A percentile compares a stretch with the other conserved stretches of the same genome.
phyloP scores from a whole-genome alignment of 2,113 vertebrate genomes.

The Illadopsis cleaveri region DNA sequence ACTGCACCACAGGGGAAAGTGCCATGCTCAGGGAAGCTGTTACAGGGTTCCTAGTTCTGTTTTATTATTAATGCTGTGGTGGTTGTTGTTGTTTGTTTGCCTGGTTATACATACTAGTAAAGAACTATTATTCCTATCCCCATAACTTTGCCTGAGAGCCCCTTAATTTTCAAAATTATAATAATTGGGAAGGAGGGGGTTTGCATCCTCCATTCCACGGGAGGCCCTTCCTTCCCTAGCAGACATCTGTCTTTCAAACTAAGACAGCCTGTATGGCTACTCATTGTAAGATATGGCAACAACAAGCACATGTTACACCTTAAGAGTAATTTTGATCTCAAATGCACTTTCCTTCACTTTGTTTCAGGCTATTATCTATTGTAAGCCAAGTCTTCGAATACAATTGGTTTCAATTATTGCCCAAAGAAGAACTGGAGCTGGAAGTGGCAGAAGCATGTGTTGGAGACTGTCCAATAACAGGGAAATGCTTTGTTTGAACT shows the following conservation, averaged over 20 bases:
- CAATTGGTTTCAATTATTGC: not conserved
- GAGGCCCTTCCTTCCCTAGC: not conserved
- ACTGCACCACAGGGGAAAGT: no score
- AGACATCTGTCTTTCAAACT: not conserved
- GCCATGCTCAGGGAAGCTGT: no score
- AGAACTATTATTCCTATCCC: no score
- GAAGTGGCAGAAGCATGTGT: not conserved
- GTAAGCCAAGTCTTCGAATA: not conserved
- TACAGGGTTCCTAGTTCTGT: no score
- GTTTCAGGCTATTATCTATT: not conserved
- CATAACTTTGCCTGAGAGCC: no score
- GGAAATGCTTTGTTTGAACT: not conserved
- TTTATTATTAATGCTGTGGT: no score
- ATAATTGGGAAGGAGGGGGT: no score
- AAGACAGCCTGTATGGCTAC: not conserved
- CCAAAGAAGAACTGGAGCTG: not conserved
- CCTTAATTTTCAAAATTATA: no score
- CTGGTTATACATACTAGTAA: no score
- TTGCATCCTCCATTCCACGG: not conserved
- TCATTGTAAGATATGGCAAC: not conserved
- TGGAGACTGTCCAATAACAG: not conserved
- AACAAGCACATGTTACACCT: not conserved
- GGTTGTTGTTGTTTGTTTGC: no score
- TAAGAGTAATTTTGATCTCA: not conserved
- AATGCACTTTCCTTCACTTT: not conserved